Conservation (phyloP, 2,888 invertebrate species). For the Crioceris asparagi region DNA sequence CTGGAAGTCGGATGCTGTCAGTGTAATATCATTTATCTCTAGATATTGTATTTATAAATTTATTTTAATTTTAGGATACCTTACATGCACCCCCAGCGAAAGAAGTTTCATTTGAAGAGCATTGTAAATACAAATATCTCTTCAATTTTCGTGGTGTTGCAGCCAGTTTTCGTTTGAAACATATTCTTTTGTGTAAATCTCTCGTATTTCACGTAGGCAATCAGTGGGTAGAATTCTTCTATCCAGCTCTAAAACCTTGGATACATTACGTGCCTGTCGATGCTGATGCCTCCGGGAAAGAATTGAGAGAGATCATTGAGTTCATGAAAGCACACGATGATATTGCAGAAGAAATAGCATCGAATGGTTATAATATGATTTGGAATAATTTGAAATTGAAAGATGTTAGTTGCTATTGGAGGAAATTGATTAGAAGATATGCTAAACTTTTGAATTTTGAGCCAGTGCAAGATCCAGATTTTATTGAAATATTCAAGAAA, state of each 20-base stretch:
- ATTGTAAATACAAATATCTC: conserved; percentile 86
- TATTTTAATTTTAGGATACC: conserved; percentile 58
- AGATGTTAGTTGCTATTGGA: conserved; percentile 84
- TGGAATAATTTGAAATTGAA: conserved; percentile 72
- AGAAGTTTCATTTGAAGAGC: conserved; percentile 82
- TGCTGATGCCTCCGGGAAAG: conserved; percentile 50
- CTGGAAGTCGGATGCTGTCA: conserved; percentile 84
- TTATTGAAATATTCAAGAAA: conserved; percentile 43
- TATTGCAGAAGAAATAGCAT: conserved; percentile 65
- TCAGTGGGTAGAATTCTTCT: conserved; percentile 94
- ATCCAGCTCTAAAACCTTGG: conserved; percentile 84
- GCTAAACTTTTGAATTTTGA: conserved; percentile 60
- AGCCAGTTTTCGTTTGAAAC: conserved; percentile 94
- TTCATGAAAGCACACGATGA: conserved; percentile 70
- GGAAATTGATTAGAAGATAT: conserved; percentile 61
- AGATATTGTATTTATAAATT: neutral
- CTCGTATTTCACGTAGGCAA: conserved; percentile 89
- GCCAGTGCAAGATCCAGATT: conserved; percentile 46
- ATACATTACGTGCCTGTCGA: conserved; percentile 85
- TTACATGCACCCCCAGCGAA: conserved; percentile 69
- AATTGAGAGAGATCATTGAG: conserved; percentile 59
- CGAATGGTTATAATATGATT: conserved; percentile 72
- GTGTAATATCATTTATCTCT: neutral
- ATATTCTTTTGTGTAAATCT: conserved; percentile 85
- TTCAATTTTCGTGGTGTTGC: conserved; percentile 97